Conservation (phyloP, 2,888 invertebrate species). For the Herminia tarsipennalis region DNA sequence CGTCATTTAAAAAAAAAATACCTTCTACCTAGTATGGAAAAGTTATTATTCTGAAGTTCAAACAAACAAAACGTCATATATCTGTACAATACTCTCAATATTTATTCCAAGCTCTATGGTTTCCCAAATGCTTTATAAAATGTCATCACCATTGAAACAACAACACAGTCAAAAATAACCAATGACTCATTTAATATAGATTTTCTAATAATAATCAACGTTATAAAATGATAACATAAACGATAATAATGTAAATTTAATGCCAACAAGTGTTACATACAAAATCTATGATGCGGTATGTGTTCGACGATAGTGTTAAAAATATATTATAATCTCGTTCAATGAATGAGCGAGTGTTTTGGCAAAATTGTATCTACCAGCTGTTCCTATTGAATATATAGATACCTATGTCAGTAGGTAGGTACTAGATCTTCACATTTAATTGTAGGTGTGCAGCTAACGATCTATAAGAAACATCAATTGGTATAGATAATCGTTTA, state of each 20-base stretch:
- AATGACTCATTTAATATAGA: slow-evolving; percentile 39
- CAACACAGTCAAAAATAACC: no score
- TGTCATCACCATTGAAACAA: no score
- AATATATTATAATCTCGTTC: slow-evolving; percentile 43
- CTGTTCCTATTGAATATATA: slow-evolving; percentile 10
- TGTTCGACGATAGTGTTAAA: slow-evolving; percentile 38
- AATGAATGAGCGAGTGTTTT: slow-evolving; percentile 48
- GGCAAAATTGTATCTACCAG: slow-evolving; percentile 24
- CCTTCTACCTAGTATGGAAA: no score
- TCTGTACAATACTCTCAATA: no score
- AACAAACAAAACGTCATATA: no score
- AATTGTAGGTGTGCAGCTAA: not conserved
- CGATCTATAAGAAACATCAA: no score
- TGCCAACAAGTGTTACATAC: slow-evolving; percentile 33
- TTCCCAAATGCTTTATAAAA: no score
- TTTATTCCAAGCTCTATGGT: no score
- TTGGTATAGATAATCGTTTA: no score
- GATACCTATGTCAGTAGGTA: not conserved
- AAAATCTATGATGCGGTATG: slow-evolving; percentile 9
- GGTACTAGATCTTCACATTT: not conserved
- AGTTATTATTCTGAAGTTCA: no score
- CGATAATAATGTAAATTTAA: slow-evolving; percentile 26
- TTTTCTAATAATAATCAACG: slow-evolving; percentile 34
- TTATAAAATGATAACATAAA: slow-evolving; percentile 35
- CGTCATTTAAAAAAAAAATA: no score